Conservation (phyloP, 2,113 vertebrate genomes). For the Maccullochella peelii region DNA sequence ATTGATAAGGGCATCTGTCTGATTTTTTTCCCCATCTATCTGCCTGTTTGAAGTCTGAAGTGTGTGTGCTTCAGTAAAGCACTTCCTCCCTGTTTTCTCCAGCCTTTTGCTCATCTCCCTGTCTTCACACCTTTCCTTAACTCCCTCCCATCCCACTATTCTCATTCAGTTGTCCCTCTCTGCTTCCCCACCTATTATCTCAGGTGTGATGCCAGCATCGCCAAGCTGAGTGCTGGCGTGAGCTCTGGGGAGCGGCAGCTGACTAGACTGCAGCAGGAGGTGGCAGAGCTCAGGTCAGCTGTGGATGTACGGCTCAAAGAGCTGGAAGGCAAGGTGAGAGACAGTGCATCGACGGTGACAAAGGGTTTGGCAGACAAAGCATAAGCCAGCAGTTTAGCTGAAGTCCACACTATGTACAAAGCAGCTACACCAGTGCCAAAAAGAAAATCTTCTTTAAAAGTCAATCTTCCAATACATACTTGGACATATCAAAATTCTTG, state of each 20-base stretch:
- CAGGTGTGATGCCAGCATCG: slow-evolving; percentile 89
- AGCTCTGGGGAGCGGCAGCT: slow-evolving; percentile 72
- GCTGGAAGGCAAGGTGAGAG: slow-evolving; percentile 86
- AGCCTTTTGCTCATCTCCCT: neutral
- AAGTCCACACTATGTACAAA: neutral
- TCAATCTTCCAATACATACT: neutral
- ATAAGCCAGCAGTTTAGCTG: neutral
- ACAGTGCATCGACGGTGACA: neutral
- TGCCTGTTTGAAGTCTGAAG: neutral
- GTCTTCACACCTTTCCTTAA: slow-evolving; percentile 26
- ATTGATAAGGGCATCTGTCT: slow-evolving; percentile 5
- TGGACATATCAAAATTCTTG: neutral
- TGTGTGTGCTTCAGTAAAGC: neutral
- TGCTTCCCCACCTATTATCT: slow-evolving; percentile 33
- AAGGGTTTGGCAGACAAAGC: neutral
- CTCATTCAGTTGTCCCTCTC: slow-evolving; percentile 10
- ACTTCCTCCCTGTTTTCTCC: neutral
- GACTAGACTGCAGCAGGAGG: slow-evolving; percentile 80
- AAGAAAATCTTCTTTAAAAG: neutral
- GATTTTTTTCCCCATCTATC: neutral
- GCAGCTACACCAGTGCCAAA: neutral
- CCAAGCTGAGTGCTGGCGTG: slow-evolving; percentile 85
- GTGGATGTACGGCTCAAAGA: slow-evolving; percentile 78
- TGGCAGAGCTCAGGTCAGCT: slow-evolving; percentile 75
- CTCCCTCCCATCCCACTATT: neutral